Evolutionary conservation across 2,888 invertebrate genomes (phyloP), one percentile per base, ranked within the genome.

Genomic region (Dichetophora obliterata): DNA sequence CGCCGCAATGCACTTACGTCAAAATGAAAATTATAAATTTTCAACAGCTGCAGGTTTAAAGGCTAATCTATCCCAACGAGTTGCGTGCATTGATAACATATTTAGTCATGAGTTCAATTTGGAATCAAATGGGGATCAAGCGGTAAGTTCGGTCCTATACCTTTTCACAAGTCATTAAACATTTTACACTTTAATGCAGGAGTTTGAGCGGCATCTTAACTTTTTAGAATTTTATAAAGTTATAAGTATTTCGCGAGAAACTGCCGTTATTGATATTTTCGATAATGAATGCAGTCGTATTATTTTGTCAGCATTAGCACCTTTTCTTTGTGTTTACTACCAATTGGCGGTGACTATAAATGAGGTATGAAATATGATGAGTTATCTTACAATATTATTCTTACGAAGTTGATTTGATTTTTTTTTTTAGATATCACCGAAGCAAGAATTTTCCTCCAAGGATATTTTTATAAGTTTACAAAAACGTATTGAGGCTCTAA

Each of bases 41-140:
- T 34, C 14, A 9, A 59, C 71, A 9, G 66, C 57, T 52, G 52
- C 65, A 4, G 80, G 78, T 57, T 52, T 77, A 9, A 48, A 85
- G 22, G 57, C 77, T 0, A 75, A 79, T 0, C 82, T 87, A 70
- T 82, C 80, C 19, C 75, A 76, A 16, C 83, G 84, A 77, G 84
- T 84, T 16, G 79, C 78, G 75, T 81, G 70, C 69, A 82, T 87
- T 81, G 86, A 93, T 83, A 89, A 88, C 82, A 84, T 94, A 73
- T 91, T 94, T 68, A 90, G 91, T 72, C 90, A 92, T 82, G 94
- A 94, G 87, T 94, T 94, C 88, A 91, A 93, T 75, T 90, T 93
- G 79, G 88, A 91, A 79, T 91, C 92, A 76, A 90, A 89, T 86
- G 87, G 92, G 90, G 88, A 88, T 84, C 79, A 85, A 82, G 86